Base-by-base conservation (phyloP, 2,888 invertebrate species). In the Branchipolynoe longqiensis region DNA sequence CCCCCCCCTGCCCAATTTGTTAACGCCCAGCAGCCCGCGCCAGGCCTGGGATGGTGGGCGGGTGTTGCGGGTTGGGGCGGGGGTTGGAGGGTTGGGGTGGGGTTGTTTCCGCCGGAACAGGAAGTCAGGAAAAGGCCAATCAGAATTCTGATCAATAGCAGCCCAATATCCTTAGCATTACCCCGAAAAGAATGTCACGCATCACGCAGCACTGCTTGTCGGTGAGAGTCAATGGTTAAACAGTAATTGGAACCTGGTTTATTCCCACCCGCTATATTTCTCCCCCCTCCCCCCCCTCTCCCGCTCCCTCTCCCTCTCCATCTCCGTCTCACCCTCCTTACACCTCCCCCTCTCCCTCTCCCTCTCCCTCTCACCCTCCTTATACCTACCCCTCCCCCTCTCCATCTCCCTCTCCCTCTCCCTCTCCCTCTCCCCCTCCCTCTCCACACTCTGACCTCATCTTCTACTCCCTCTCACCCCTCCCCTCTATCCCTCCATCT, bases 71-170 rank as follows among this genome's bases (percentile, higher is more conserved):
- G n/a, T n/a, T n/a, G n/a, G n/a, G n/a, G n/a, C n/a, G n/a, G n/a
- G n/a, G n/a, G n/a, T n/a, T n/a, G n/a, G n/a, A n/a, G n/a, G n/a
- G n/a, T n/a, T n/a, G n/a, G n/a, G n/a, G n/a, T 69, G 69, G 69
- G 22, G 38, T 33, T n/a, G 25, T 38, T 69, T 69, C 69, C 69
- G 69, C 36, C 69, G 69, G 33, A 69, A 36, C 69, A 12, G 69
- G 69, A 69, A 69, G 69, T 33, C 69, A 36, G 69, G 69, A 69
- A 69, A n/a, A 25, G 25, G 69, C 38, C 69, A 69, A 69, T 69
- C 69, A 69, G 69, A 69, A 38, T 69, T 33, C 69, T 69, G 69
- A 69, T 69, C 69, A 69, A 69, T 69, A 38, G 69, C 22, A 38
- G 12, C 69, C 69, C 36, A 33, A 38, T 69, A 69, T 38, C 69